These are phyloP conservation scores for Ceraclea dissimilis DNA, from an alignment of 2,888 invertebrate genomes.

Conservation along the genomic window DNA sequence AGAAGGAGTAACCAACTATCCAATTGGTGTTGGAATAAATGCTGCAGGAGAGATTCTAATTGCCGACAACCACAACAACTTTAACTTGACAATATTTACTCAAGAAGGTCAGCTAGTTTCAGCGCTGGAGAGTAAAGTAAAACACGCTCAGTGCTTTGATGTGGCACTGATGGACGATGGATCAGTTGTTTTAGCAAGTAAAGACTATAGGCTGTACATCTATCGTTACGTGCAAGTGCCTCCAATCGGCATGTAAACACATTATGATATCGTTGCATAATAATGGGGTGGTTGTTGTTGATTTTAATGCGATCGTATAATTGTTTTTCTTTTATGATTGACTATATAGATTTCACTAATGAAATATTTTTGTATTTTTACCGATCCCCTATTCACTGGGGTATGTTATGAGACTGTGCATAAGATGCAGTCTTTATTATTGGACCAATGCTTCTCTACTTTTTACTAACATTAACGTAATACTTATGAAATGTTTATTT, in stretches of 20 bases:
- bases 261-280: background rate
- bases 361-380: background rate
- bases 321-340: too few relatives aligned
- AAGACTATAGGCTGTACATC: conserved; percentile 98
- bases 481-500: conserved; percentile 21
- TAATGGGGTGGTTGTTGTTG: conserved; percentile 2
- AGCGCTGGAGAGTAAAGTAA: conserved; percentile 98
- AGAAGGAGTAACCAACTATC: conserved; percentile 98
- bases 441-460: conserved; percentile 24
- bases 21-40: conserved; percentile 98
- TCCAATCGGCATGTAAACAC: conserved; percentile 66
- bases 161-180: conserved; percentile 99
- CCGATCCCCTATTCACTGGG: conserved; percentile 2
- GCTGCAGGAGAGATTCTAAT: conserved; percentile 94
- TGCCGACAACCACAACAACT: conserved; percentile 99
- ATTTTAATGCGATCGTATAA: background rate
- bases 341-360: background rate
- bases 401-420: conserved; percentile 5
- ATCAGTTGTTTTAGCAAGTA: conserved; percentile 96
- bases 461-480: conserved; percentile 14
- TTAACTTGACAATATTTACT: conserved; percentile 97
- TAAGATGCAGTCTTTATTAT: conserved; percentile 17
- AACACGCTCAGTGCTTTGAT: conserved; percentile 99
- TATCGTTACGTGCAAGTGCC: conserved; percentile 96
- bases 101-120: conserved; percentile 96